Conservation (phyloP, 1,140 invertebrate genomes). For the Alviniconcha marisindica region DNA sequence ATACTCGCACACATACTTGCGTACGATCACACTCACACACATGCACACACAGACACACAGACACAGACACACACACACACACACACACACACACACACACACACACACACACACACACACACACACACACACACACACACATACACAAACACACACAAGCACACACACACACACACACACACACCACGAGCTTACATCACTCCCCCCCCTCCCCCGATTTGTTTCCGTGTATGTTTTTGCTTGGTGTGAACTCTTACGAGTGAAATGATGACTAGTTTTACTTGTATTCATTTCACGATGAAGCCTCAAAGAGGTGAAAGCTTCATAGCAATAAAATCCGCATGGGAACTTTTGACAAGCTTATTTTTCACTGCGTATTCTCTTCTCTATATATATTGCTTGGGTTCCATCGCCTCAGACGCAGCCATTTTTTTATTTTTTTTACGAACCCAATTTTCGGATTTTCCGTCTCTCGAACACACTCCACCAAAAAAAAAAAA, state of each 20-base stretch:
- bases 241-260: background rate
- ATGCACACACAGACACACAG: background rate
- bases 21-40: background rate
- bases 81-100: background rate
- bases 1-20: background rate
- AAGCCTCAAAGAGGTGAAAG: background rate
- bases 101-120: conserved; percentile 6
- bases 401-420: background rate
- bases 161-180: conserved; percentile 14
- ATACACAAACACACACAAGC: background rate
- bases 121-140: conserved; percentile 15
- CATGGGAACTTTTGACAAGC: background rate
- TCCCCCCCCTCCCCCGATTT: no score
- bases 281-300: background rate
- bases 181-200: background rate
- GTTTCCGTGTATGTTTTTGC: no score
- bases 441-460: no score
- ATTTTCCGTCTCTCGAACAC: no score
- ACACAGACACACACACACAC: background rate
- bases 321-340: background rate
- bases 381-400: background rate
- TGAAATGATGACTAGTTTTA: background rate
- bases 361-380: background rate
- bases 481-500: background rate
- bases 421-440: background rate